Percentiles rank a stretch among this genome's conserved stretches.
These are phyloP conservation scores for Ophraella communa DNA, from an alignment of 2,888 invertebrate genomes.

Conservation along the genomic window DNA sequence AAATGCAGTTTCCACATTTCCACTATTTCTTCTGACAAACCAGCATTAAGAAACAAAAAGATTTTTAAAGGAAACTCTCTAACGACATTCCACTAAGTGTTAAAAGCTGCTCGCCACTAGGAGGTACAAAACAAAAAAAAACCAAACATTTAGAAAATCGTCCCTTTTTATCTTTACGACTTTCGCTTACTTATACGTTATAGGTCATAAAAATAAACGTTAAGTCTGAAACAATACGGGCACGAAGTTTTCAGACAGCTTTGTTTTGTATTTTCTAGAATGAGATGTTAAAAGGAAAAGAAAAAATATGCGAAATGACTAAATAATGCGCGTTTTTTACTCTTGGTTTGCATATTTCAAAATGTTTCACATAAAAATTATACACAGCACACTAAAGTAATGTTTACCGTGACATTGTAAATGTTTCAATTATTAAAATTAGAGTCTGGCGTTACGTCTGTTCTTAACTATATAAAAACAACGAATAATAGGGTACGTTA, in stretches of 20 bases:
- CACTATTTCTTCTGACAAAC: no score
- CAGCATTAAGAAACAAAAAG: no score
- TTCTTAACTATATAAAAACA: background rate
- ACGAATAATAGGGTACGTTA: background rate
- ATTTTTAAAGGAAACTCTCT: no score
- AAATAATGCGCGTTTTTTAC: background rate
- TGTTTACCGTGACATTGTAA: background rate
- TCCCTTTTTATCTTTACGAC: conserved; percentile 20
- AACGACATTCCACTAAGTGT: background rate
- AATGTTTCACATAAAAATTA: background rate
- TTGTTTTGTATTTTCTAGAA: background rate
- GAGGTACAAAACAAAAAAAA: background rate
- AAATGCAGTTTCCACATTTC: no score
- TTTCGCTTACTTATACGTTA: conserved; percentile 17
- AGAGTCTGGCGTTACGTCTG: background rate
- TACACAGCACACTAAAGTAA: background rate
- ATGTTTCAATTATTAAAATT: background rate
- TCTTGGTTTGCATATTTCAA: background rate
- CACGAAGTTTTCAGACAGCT: conserved; percentile 3
- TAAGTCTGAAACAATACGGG: conserved; percentile 12
- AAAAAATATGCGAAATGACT: background rate
- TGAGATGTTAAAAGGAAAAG: background rate
- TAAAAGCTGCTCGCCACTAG: conserved; percentile 3
- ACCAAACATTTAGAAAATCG: conserved; percentile 9
- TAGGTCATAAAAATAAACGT: conserved; percentile 22